A percentile compares a stretch with the other conserved stretches of the same genome.
These are phyloP conservation scores for Adelphocoris suturalis DNA, from an alignment of 2,888 invertebrate genomes.

Conservation along the genomic window DNA sequence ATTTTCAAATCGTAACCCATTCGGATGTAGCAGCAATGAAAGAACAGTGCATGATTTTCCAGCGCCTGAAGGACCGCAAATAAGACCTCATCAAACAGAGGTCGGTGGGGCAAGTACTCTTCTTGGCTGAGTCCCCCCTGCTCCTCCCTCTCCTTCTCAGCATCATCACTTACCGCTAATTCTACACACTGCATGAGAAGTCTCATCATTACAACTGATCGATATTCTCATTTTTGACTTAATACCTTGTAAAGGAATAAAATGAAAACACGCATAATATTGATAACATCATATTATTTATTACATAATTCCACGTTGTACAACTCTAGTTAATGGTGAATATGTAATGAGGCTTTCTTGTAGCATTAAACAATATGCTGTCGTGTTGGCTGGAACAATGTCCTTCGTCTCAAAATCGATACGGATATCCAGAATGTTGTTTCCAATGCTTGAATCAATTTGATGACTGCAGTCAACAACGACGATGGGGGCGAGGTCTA, in stretches of 20 bases:
- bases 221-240: not conserved
- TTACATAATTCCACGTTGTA: no score
- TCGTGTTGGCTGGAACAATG: constrained; percentile 63
- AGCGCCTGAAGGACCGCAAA: not conserved
- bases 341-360: constrained; percentile 72
- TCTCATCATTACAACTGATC: not conserved
- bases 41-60: not conserved
- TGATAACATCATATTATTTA: not conserved
- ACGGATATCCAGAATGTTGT: no score
- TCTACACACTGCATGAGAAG: not conserved
- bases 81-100: not conserved
- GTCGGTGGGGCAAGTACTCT: no score
- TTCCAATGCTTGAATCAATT: not conserved
- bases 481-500: constrained; percentile 7
- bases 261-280: not conserved
- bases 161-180: not conserved
- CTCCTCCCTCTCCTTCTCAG: not conserved
- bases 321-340: constrained; percentile 49
- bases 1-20: not conserved
- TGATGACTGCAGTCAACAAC: constrained; percentile 51
- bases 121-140: no score
- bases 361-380: constrained; percentile 71
- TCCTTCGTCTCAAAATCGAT: no score
- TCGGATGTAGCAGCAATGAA: not conserved
- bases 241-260: not conserved